Evolutionary conservation across 2,797 vertebrate species (phyloP), one percentile per base, ranked within the genome.

Genomic region (Austrolebias charrua): DNA sequence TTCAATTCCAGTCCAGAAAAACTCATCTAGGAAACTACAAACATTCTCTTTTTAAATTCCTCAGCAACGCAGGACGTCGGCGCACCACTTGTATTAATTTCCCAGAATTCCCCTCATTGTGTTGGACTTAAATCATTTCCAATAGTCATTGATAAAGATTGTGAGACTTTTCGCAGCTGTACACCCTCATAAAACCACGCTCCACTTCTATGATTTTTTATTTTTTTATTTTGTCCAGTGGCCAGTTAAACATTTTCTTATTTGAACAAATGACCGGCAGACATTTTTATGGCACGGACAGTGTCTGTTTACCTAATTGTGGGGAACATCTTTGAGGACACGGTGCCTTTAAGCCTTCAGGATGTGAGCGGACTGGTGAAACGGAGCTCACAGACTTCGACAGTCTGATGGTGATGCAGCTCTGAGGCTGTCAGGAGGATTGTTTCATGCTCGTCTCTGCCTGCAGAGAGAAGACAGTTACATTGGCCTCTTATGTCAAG

Each of bases 361-460:
- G 33, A 38, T 63, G 59, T 62, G 78, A 77, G 69, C 51, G 65
- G 73, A 71, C 66, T 29, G 73, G 56, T 66, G 76, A 66, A 56
- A 63, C 6, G 68, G 63, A 75, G 62, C 73, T 76, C 70, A 50
- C 69, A 68, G 69, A 67, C 62, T 47, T 9, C 52, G 53, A 76
- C 20, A 5, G 50, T 49, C 73, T 56, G 71, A 43, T 42, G 54
- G 68, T 55, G 73, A 63, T 53, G 73, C 71, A 51, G 71, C 67
- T 70, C 64, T 5, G 33, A 62, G 61, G 50, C 70, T 80, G 76
- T 74, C 80, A 72, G 73, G 63, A 64, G 70, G 54, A 78, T 63
- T 60, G 71, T 73, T 71, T 79, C 77, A 73, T 74, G 77, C 73
- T 80, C 19, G 48, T 73, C 82, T 67, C 45, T 1, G 66, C 53